Percentiles rank a stretch among this genome's conserved stretches.
These are phyloP conservation scores for Cosmopolites sordidus DNA, from an alignment of 2,888 invertebrate genomes.

Conservation along the genomic window DNA sequence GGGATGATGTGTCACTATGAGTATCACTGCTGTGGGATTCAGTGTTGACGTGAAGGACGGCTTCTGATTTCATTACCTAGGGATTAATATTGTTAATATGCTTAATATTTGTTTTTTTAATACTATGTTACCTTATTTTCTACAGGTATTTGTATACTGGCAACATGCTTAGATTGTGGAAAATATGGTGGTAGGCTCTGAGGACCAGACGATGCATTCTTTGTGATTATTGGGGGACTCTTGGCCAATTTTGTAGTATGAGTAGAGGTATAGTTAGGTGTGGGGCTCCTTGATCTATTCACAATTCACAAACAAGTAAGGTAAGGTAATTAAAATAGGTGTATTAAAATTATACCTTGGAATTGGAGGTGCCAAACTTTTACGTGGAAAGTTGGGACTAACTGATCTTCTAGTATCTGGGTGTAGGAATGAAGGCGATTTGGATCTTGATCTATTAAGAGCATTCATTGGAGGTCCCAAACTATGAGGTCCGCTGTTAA, in stretches of 20 bases:
- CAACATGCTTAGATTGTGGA: conserved; percentile 34
- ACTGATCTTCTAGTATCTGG: conserved; percentile 38
- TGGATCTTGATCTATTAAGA: conserved; percentile 45
- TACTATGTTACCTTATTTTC: conserved; percentile 37
- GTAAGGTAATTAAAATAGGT: too few relatives aligned
- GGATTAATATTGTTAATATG: conserved; percentile 9
- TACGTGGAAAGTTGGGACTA: conserved; percentile 41
- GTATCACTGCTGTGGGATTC: conserved; percentile 34
- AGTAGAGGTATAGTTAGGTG: conserved; percentile 54
- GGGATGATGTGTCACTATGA: conserved; percentile 75
- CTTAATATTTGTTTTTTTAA: not conserved
- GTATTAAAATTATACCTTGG: too few relatives aligned
- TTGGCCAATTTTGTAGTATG: conserved; percentile 40
- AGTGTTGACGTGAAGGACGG: conserved; percentile 42
- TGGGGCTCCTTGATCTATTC: conserved; percentile 52
- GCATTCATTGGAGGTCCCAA: conserved; percentile 48
- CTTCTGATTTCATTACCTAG: conserved; percentile 48
- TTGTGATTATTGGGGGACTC: conserved; percentile 21
- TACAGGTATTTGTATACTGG: conserved; percentile 50
- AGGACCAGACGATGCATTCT: conserved; percentile 24
- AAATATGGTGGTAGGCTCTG: conserved; percentile 29
- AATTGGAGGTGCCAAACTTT: conserved; percentile 38
- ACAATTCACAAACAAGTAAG: too few relatives aligned
- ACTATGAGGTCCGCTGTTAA: conserved; percentile 33
- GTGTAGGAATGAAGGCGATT: conserved; percentile 41